These are phyloP conservation scores for Stictocephala bisonia DNA, from an alignment of 2,888 invertebrate species.

Conservation along the genomic window DNA sequence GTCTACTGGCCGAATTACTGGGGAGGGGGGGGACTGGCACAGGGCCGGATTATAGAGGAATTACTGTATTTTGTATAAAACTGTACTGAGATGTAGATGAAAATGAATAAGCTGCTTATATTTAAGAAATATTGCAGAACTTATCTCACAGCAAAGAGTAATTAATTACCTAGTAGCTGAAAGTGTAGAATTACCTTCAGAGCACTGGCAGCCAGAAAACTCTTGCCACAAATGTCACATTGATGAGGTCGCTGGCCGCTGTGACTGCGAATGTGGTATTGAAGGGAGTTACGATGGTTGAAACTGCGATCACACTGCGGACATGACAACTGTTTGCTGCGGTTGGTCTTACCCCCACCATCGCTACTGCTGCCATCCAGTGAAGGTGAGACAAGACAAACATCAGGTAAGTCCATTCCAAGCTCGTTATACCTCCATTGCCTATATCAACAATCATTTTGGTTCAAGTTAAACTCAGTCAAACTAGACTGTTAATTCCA, in stretches of 20 bases:
- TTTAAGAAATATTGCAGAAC: too few relatives aligned
- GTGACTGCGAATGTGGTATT: slow-evolving; percentile 86
- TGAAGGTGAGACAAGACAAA: slow-evolving; percentile 25
- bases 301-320: slow-evolving; percentile 79
- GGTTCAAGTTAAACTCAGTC: too few relatives aligned
- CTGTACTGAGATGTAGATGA: too few relatives aligned
- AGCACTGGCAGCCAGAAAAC: slow-evolving; percentile 85
- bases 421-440: slow-evolving; percentile 47
- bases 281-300: slow-evolving; percentile 83
- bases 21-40: too few relatives aligned
- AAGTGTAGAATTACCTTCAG: slow-evolving; percentile 80
- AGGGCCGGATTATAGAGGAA: too few relatives aligned
- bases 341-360: neutral
- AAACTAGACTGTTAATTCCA: too few relatives aligned
- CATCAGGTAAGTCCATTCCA: slow-evolving; percentile 42
- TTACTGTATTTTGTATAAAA: too few relatives aligned
- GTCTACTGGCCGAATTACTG: too few relatives aligned
- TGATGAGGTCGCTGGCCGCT: slow-evolving; percentile 80
- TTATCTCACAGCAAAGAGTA: too few relatives aligned
- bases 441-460: neutral
- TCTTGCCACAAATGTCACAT: slow-evolving; percentile 83
- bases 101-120: too few relatives aligned
- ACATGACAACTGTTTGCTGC: slow-evolving; percentile 67
- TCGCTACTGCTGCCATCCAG: slow-evolving; percentile 2
- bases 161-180: slow-evolving; percentile 12